Evolutionary conservation across 1,140 invertebrate species (phyloP).

Genomic region (Drosophila ananassae): DNA sequence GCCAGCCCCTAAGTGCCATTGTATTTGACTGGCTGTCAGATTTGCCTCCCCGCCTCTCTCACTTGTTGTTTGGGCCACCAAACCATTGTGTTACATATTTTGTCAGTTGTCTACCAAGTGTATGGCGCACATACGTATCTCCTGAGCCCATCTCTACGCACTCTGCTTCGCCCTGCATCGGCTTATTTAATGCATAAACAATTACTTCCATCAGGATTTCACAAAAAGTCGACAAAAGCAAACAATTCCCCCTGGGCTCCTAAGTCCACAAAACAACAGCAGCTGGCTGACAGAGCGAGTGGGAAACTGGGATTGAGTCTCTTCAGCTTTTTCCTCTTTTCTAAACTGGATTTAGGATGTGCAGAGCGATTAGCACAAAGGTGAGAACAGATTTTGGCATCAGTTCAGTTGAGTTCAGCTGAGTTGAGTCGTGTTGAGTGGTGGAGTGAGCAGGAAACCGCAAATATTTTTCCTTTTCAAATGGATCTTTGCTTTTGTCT

Average conservation of each 20-base stretch:
- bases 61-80: conserved; percentile 61
- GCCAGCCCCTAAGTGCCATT: conserved; percentile 68
- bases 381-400: conserved; percentile 47
- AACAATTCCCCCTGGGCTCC: conserved; percentile 52
- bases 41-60: conserved; percentile 51
- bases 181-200: conserved; percentile 81
- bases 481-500: conserved; percentile 49
- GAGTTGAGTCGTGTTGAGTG: conserved; percentile 11
- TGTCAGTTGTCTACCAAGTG: conserved; percentile 73
- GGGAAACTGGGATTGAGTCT: conserved; percentile 34
- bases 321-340: conserved; percentile 18
- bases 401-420: not conserved
- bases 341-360: conserved; percentile 39
- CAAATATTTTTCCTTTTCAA: conserved; percentile 66
- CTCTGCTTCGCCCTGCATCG: conserved; percentile 38
- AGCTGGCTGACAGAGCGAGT: conserved; percentile 14
- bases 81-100: conserved; percentile 71
- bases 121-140: conserved; percentile 27
- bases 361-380: conserved; percentile 46
- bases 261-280: conserved; percentile 35
- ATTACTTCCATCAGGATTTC: conserved; percentile 82
- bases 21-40: conserved; percentile 70
- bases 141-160: conserved; percentile 36
- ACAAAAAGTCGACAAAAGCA: conserved; percentile 80
- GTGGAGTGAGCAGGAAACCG: conserved; percentile 56